Evolutionary conservation across 2,797 vertebrate species (phyloP).

Genomic region (Alosa sapidissima): DNA sequence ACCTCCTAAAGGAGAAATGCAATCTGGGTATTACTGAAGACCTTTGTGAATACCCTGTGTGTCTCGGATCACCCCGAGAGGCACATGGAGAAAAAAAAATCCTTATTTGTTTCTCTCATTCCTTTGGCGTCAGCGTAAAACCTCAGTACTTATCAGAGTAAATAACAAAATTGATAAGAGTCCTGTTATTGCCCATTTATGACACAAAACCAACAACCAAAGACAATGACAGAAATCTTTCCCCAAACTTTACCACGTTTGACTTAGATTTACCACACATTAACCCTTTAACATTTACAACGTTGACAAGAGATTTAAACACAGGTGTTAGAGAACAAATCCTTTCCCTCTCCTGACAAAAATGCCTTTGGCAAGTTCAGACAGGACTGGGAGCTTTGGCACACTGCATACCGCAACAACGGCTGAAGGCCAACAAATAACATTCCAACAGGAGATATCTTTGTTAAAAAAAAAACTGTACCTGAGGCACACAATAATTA

Average conservation of each 20-base stretch:
- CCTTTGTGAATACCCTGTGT: background rate
- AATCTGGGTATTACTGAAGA: background rate
- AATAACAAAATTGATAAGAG: too few species aligned
- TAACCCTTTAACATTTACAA: background rate
- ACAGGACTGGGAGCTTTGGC: background rate
- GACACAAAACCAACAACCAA: too few species aligned
- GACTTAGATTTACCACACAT: background rate
- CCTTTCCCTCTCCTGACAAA: background rate
- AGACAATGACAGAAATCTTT: too few species aligned
- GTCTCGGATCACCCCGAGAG: background rate
- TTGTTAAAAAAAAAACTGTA: background rate
- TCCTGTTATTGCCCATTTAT: too few species aligned
- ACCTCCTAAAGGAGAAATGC: background rate
- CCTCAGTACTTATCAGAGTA: too few species aligned
- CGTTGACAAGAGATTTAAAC: background rate
- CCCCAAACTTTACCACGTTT: too few species aligned
- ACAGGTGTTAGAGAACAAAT: background rate
- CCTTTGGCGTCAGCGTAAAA: background rate
- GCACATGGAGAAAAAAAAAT: background rate
- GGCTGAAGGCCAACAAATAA: background rate
- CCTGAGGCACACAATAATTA: background rate
- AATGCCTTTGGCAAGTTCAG: slow-evolving; percentile 40
- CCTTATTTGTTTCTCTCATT: background rate
- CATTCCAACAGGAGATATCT: background rate
- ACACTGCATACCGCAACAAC: background rate